Conservation (phyloP, 2,113 vertebrate species). For the Myrmecophaga tridactyla region DNA sequence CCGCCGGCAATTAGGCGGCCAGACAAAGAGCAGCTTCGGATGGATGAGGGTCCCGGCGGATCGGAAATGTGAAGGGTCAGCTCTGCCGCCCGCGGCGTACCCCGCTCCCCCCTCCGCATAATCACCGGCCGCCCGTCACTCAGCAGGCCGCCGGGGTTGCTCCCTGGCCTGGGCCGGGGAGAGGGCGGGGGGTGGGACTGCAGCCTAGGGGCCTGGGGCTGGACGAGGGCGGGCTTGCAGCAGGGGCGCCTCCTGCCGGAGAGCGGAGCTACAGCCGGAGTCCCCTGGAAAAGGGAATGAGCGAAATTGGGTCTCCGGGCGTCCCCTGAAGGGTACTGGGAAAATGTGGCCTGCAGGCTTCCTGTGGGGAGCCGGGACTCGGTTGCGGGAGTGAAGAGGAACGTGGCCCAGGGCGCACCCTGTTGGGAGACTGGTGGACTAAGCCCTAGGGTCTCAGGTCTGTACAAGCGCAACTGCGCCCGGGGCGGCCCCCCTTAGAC, state of each 20-base stretch:
- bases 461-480: neutral
- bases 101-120: slow-evolving; percentile 64
- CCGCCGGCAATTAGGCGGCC: slow-evolving; percentile 82
- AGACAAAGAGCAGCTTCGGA: slow-evolving; percentile 80
- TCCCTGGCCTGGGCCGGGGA: neutral
- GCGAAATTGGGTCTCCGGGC: neutral
- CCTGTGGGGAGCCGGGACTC: neutral
- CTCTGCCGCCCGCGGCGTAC: slow-evolving; percentile 73
- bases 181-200: slow-evolving; percentile 39
- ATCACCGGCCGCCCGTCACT: slow-evolving; percentile 74
- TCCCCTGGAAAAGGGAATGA: neutral
- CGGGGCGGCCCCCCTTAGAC: neutral
- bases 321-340: neutral
- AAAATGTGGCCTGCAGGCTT: neutral
- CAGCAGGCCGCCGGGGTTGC: slow-evolving; percentile 58
- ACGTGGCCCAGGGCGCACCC: neutral
- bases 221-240: neutral
- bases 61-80: slow-evolving; percentile 77
- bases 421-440: neutral
- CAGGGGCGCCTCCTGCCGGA: neutral
- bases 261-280: neutral
- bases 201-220: slow-evolving; percentile 36
- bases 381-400: neutral
- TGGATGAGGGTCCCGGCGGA: slow-evolving; percentile 81
- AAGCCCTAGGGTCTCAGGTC: neutral